Evolutionary conservation across 2,113 vertebrate species (phyloP).

Genomic region (Callorhinus ursinus): DNA sequence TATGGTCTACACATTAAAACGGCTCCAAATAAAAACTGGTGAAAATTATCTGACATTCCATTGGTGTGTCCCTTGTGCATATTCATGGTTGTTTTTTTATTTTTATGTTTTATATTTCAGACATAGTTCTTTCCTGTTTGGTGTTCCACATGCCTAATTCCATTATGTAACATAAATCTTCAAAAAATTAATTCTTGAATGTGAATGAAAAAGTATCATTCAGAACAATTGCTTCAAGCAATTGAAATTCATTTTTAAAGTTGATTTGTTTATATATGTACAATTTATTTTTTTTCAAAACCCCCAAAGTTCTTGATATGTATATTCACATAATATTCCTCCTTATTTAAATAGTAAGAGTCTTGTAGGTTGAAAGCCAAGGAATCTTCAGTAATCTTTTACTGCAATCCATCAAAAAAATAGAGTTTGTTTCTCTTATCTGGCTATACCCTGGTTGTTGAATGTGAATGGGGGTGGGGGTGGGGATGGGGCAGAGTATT

Average conservation of each 20-base stretch:
- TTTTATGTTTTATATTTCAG: conserved; percentile 85
- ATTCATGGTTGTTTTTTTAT: conserved; percentile 88
- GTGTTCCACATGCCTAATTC: conserved; percentile 94
- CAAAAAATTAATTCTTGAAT: conserved; percentile 92
- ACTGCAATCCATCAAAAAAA: conserved; percentile 91
- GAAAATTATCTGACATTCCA: conserved; percentile 95
- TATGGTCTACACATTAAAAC: conserved; percentile 98
- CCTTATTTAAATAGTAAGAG: conserved; percentile 91
- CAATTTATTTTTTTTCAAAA: conserved; percentile 88
- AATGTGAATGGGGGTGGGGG: conserved; percentile 97
- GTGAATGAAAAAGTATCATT: conserved; percentile 91
- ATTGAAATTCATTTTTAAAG: conserved; percentile 86
- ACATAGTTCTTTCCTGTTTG: conserved; percentile 88
- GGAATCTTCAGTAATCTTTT: conserved; percentile 88
- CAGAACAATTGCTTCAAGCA: conserved; percentile 90
- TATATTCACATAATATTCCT: conserved; percentile 91
- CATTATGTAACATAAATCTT: conserved; percentile 91
- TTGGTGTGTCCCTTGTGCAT: conserved; percentile 98
- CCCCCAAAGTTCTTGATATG: conserved; percentile 90
- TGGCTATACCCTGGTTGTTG: conserved; percentile 99
- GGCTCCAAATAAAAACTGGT: conserved; percentile 94
- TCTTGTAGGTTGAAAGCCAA: conserved; percentile 90
- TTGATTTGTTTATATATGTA: conserved; percentile 89
- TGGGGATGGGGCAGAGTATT: conserved; percentile 97
- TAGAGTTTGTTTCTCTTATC: conserved; percentile 89